Conservation (phyloP, 2,797 vertebrate genomes). For the Gobio occitaniae region DNA sequence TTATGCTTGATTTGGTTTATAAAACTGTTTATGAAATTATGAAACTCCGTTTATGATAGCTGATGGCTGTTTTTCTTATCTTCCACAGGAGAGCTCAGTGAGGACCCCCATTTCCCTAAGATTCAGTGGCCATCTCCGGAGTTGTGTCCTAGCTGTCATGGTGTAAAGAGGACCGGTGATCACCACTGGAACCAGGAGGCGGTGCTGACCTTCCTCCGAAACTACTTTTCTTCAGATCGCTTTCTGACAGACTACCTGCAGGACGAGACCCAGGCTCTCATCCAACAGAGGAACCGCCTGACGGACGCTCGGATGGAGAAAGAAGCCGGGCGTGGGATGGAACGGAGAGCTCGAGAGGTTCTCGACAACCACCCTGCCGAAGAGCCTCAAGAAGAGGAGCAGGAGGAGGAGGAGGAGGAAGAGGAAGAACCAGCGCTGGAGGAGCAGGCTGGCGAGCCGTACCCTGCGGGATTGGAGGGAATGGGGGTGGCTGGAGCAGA, state of each 20-base stretch:
- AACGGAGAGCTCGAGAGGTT: slow-evolving; percentile 54
- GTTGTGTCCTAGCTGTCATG: slow-evolving; percentile 84
- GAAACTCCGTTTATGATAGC: neutral
- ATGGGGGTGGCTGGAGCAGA: neutral
- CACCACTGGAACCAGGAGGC: slow-evolving; percentile 79
- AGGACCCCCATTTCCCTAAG: slow-evolving; percentile 93
- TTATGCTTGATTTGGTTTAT: neutral
- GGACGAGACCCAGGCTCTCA: slow-evolving; percentile 59
- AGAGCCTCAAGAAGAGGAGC: slow-evolving; percentile 55
- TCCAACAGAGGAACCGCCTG: slow-evolving; percentile 61
- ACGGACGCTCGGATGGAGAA: neutral
- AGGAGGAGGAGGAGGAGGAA: slow-evolving; percentile 49
- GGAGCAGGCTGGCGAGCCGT: slow-evolving; percentile 36
- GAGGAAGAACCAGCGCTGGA: slow-evolving; percentile 19
- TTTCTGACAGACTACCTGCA: slow-evolving; percentile 75
- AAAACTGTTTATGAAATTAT: neutral
- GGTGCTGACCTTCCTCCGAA: slow-evolving; percentile 81
- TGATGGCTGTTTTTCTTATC: neutral
- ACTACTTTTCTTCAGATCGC: slow-evolving; percentile 77
- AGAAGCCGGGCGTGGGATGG: slow-evolving; percentile 24
- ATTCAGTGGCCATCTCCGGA: slow-evolving; percentile 88
- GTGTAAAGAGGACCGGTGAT: slow-evolving; percentile 66
- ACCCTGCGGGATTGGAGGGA: slow-evolving; percentile 43
- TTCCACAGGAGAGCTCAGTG: slow-evolving; percentile 82
- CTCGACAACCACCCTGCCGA: slow-evolving; percentile 18